Conservation (phyloP, 2,888 invertebrate species). For the Cantharis flavilabris region DNA sequence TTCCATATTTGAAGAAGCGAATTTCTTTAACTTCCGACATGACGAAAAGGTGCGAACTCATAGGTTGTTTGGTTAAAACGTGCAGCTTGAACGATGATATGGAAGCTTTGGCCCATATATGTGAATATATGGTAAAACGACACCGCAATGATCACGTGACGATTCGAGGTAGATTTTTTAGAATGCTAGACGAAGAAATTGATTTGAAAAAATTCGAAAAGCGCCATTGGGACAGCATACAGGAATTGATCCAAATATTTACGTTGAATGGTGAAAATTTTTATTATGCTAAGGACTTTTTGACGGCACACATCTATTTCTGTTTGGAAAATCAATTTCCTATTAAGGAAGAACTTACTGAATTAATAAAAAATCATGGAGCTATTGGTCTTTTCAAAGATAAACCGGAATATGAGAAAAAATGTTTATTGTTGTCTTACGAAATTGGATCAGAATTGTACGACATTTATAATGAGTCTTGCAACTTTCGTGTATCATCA, state of each 20-base stretch:
- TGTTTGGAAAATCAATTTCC: conserved; percentile 4
- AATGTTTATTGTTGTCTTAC: not conserved
- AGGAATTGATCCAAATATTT: conserved; percentile 2
- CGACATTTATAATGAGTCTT: not conserved
- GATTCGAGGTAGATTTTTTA: conserved; percentile 2
- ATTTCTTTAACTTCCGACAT: conserved; percentile 2
- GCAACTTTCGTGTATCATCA: not conserved
- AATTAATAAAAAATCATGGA: not conserved
- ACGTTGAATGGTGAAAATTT: conserved; percentile 5
- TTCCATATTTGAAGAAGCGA: conserved; percentile 9
- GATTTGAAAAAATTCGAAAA: not conserved
- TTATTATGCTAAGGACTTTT: not conserved
- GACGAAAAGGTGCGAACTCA: not conserved
- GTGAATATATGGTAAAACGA: conserved; percentile 5
- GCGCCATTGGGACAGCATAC: conserved; percentile 5
- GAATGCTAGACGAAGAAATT: not conserved
- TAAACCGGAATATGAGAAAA: not conserved
- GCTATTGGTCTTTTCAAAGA: not conserved
- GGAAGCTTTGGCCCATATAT: not conserved
- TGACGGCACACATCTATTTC: not conserved
- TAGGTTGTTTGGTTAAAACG: conserved; percentile 3
- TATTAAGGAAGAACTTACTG: not conserved
- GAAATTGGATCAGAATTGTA: not conserved
- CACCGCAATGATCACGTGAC: conserved; percentile 8
- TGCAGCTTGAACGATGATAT: conserved; percentile 12